Evolutionary conservation across 2,797 vertebrate genomes (phyloP).

Genomic region (Thunnus albacares): DNA sequence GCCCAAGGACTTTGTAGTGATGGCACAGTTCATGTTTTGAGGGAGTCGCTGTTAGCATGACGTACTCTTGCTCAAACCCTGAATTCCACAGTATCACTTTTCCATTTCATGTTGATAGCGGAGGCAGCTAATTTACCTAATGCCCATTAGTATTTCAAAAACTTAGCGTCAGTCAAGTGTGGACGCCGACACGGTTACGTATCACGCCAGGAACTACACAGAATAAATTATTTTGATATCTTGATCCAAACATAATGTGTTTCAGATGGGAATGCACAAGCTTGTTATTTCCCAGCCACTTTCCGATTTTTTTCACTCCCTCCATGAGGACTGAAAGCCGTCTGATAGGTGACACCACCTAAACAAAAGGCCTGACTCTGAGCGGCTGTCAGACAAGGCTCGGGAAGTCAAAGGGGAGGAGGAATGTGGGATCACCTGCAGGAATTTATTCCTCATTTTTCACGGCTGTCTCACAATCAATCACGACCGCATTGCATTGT

Average conservation of each 20-base stretch:
- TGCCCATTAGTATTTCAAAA: not conserved
- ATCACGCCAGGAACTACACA: slow-evolving; percentile 13
- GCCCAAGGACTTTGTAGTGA: no score
- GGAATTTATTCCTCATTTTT: slow-evolving; percentile 59
- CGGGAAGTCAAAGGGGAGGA: slow-evolving; percentile 18
- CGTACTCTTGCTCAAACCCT: not conserved
- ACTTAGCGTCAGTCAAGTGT: not conserved
- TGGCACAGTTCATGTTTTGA: not conserved
- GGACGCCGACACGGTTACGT: not conserved
- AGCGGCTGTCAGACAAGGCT: slow-evolving; percentile 10
- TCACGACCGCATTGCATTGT: slow-evolving; percentile 50
- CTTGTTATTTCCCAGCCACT: not conserved
- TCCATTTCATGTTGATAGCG: slow-evolving; percentile 14
- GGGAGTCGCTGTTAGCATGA: not conserved
- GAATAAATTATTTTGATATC: slow-evolving; percentile 21
- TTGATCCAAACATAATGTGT: slow-evolving; percentile 29
- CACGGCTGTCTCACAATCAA: slow-evolving; percentile 56
- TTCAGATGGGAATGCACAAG: slow-evolving; percentile 24
- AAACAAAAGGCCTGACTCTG: slow-evolving; percentile 13
- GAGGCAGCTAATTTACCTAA: not conserved
- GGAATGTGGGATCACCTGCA: slow-evolving; percentile 47
- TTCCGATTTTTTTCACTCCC: not conserved
- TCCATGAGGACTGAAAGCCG: not conserved
- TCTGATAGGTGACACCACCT: slow-evolving; percentile 34
- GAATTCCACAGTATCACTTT: slow-evolving; percentile 15